These are phyloP conservation scores for Aleadryas rufinucha DNA, from an alignment of 2,113 vertebrate genomes.

Conservation along the genomic window DNA sequence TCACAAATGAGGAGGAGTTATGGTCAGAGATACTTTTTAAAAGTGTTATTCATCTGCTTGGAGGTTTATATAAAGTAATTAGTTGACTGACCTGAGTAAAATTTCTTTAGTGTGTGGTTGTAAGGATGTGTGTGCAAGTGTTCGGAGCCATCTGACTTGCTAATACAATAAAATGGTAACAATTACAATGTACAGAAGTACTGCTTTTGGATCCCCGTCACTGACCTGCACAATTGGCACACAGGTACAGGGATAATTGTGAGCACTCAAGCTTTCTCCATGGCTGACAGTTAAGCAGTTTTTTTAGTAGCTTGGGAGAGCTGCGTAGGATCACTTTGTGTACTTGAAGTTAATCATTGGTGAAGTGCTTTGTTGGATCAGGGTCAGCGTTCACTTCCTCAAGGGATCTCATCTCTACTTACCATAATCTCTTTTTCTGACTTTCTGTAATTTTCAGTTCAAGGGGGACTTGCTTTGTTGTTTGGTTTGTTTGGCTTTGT, in stretches of 20 bases:
- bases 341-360: constrained; percentile 22
- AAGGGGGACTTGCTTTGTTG: neutral
- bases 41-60: neutral
- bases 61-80: neutral
- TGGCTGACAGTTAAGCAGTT: neutral
- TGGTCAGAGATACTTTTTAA: neutral
- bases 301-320: neutral
- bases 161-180: neutral
- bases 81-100: neutral
- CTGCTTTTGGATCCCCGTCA: neutral
- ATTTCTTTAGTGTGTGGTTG: neutral
- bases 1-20: neutral
- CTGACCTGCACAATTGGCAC: neutral
- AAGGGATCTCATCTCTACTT: neutral
- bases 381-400: neutral
- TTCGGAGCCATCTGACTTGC: neutral
- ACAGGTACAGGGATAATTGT: neutral
- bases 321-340: neutral
- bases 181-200: neutral
- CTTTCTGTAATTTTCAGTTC: neutral
- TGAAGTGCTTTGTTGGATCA: neutral
- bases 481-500: neutral
- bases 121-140: neutral
- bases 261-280: neutral
- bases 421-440: neutral